Evolutionary conservation across 2,113 vertebrate genomes (phyloP).

Genomic region (Arizona elegans): DNA sequence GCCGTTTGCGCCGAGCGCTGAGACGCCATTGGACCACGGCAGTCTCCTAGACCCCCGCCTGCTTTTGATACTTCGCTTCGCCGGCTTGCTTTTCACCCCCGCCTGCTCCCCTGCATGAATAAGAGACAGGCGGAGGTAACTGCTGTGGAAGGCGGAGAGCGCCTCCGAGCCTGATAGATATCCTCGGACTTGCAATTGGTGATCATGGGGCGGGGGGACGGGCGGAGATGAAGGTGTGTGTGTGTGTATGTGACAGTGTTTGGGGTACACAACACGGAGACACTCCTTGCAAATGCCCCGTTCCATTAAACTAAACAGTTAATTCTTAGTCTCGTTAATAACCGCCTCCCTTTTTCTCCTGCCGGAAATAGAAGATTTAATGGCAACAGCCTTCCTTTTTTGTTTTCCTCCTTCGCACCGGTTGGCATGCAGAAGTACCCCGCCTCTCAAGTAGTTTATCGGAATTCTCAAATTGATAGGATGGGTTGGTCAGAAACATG

Average conservation of each 20-base stretch:
- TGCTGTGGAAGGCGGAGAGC: background rate
- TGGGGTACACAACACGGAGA: background rate
- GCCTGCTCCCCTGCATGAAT: background rate
- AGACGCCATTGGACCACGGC: background rate
- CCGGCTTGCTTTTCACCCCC: background rate
- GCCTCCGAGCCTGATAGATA: background rate
- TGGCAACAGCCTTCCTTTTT: background rate
- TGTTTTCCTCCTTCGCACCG: background rate
- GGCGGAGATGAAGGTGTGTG: background rate
- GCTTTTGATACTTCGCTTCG: background rate
- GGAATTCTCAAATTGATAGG: background rate
- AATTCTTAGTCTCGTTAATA: background rate
- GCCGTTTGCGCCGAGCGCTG: background rate
- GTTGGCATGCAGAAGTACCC: background rate
- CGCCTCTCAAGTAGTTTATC: background rate
- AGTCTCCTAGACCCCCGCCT: background rate
- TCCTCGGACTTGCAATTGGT: background rate
- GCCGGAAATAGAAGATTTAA: background rate
- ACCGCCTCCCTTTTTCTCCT: background rate
- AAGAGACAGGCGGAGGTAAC: background rate
- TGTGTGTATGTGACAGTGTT: background rate
- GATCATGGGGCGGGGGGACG: background rate
- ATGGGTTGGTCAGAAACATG: background rate
- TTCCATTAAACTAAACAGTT: background rate
- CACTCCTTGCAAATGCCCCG: background rate